A percentile compares a stretch with the other conserved stretches of the same genome.
These are phyloP conservation scores for Apamea monoglypha DNA, from an alignment of 2,888 invertebrate species.

Conservation along the genomic window DNA sequence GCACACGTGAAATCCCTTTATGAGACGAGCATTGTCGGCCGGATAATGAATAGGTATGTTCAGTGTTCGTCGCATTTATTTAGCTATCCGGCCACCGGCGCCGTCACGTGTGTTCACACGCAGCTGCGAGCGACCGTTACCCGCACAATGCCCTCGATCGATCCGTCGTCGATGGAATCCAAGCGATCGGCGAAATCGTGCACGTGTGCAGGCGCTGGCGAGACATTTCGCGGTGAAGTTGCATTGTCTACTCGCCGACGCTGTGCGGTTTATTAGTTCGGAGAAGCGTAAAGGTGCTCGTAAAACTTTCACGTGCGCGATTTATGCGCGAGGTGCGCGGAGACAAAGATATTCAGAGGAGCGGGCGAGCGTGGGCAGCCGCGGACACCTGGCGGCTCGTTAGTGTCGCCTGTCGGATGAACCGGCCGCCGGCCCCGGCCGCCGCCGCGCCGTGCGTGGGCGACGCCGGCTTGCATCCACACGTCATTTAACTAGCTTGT, in stretches of 20 bases:
- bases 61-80: slow-evolving; percentile 87
- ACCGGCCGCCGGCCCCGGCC: slow-evolving; percentile 50
- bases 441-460: slow-evolving; percentile 50
- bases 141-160: slow-evolving; percentile 90
- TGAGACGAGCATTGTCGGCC: slow-evolving; percentile 87
- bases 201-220: slow-evolving; percentile 84
- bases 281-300: slow-evolving; percentile 87
- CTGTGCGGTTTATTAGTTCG: slow-evolving; percentile 84
- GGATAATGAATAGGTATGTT: slow-evolving; percentile 89
- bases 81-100: slow-evolving; percentile 89
- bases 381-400: slow-evolving; percentile 89
- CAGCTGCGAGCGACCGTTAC: slow-evolving; percentile 90
- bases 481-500: slow-evolving; percentile 40
- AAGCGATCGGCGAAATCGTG: slow-evolving; percentile 87
- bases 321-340: slow-evolving; percentile 85
- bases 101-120: slow-evolving; percentile 88
- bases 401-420: slow-evolving; percentile 83
- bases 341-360: slow-evolving; percentile 88
- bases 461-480: slow-evolving; percentile 55
- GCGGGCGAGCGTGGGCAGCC: slow-evolving; percentile 86
- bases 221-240: slow-evolving; percentile 83
- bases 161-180: slow-evolving; percentile 87
- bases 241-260: slow-evolving; percentile 84
- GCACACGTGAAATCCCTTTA: slow-evolving; percentile 90
- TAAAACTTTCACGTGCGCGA: slow-evolving; percentile 90